These are phyloP conservation scores for Spizella passerina DNA, from an alignment of 2,797 vertebrate genomes.

Conservation along the genomic window DNA sequence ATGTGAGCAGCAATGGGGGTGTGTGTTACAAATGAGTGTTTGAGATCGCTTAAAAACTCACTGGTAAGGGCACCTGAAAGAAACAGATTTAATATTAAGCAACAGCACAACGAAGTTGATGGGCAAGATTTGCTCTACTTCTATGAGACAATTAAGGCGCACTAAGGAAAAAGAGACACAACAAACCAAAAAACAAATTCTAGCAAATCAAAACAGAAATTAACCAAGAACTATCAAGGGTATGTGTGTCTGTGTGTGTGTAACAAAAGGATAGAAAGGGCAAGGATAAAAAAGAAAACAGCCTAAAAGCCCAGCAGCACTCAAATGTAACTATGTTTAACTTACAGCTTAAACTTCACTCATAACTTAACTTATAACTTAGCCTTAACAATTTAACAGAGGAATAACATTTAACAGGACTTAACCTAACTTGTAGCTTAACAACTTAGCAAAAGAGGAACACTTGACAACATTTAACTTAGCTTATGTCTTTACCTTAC, in stretches of 20 bases:
- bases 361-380: background rate
- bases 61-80: background rate
- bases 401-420: background rate
- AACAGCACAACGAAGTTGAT: background rate
- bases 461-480: background rate
- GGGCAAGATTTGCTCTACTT: background rate
- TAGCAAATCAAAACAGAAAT: background rate
- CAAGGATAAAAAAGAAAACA: background rate
- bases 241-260: too few species aligned
- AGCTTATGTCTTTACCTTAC: background rate
- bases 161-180: accelerated
- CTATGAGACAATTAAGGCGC: background rate
- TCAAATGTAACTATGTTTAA: accelerated
- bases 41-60: background rate
- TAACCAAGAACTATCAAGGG: background rate
- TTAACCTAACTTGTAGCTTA: background rate
- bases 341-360: background rate
- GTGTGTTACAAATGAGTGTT: accelerated
- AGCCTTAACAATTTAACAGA: background rate
- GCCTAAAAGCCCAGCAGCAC: background rate
- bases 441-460: background rate
- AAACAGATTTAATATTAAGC: background rate
- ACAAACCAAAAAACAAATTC: background rate
- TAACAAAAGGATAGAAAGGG: background rate
- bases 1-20: accelerated